phyloP scores from a whole-genome alignment of 2,113 vertebrate genomes.

The Gymnarchus niloticus region DNA sequence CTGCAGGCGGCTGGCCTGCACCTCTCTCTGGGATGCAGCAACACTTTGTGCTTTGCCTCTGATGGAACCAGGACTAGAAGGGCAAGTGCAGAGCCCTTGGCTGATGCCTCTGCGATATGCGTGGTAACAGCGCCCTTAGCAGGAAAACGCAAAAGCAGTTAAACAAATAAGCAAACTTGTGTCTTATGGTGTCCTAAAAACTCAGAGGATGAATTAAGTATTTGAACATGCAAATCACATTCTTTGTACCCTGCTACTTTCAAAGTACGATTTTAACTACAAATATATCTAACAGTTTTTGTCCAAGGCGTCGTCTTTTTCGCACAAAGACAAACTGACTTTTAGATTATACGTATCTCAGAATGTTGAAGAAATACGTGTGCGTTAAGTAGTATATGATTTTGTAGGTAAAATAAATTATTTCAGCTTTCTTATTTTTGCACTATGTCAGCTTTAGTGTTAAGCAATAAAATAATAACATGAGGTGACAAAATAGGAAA shows the following conservation, averaged over 20 bases:
- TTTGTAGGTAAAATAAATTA: too few relatives aligned
- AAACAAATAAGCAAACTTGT: not conserved
- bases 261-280: not conserved
- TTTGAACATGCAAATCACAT: not conserved
- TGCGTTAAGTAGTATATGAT: too few relatives aligned
- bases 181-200: not conserved
- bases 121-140: too few relatives aligned
- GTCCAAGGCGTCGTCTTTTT: too few relatives aligned
- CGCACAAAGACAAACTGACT: too few relatives aligned
- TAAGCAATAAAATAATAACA: too few relatives aligned
- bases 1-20: not conserved
- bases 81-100: not conserved
- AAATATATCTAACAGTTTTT: not conserved
- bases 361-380: too few relatives aligned
- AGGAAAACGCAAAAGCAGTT: not conserved
- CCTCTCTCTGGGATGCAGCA: not conserved
- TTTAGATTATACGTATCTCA: too few relatives aligned
- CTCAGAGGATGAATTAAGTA: not conserved
- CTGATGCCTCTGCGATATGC: not conserved
- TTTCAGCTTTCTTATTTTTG: too few relatives aligned
- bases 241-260: not conserved
- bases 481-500: not conserved
- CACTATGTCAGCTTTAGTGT: too few relatives aligned
- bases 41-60: not conserved
- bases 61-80: not conserved